phyloP scores from a whole-genome alignment of 2,797 vertebrate genomes.

The Acrossocheilus wenchowensis region DNA sequence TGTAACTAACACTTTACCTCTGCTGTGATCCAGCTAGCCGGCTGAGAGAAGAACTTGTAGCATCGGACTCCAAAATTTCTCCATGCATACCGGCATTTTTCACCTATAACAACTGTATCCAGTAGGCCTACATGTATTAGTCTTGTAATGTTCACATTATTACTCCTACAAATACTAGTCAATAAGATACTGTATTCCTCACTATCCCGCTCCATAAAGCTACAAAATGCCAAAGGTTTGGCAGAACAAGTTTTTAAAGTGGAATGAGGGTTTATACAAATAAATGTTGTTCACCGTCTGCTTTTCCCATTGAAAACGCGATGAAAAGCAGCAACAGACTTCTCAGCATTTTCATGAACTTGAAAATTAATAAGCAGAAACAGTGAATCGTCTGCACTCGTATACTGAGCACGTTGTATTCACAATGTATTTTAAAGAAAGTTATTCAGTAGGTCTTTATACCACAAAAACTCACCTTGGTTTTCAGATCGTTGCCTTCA shows the following conservation, averaged over 20 bases:
- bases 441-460: not conserved
- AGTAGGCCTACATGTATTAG: not conserved
- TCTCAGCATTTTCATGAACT: not conserved
- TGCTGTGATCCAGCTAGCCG: not conserved
- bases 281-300: not conserved
- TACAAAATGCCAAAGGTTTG: too few species aligned
- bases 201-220: too few species aligned
- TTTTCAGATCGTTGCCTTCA: not conserved
- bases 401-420: not conserved
- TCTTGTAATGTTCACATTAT: not conserved
- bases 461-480: not conserved
- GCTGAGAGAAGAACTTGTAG: not conserved
- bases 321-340: not conserved
- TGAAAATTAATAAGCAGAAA: not conserved
- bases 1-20: not conserved
- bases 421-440: not conserved
- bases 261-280: not conserved
- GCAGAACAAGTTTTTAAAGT: not conserved
- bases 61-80: not conserved
- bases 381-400: not conserved
- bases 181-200: too few species aligned
- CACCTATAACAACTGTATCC: fast-evolving
- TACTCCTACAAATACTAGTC: too few species aligned
- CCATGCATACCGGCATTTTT: fast-evolving
- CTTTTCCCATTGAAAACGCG: not conserved